A percentile compares a stretch with the other conserved stretches of the same genome.
Conservation (phyloP, 2,797 vertebrate species). For the Trachurus trachurus region DNA sequence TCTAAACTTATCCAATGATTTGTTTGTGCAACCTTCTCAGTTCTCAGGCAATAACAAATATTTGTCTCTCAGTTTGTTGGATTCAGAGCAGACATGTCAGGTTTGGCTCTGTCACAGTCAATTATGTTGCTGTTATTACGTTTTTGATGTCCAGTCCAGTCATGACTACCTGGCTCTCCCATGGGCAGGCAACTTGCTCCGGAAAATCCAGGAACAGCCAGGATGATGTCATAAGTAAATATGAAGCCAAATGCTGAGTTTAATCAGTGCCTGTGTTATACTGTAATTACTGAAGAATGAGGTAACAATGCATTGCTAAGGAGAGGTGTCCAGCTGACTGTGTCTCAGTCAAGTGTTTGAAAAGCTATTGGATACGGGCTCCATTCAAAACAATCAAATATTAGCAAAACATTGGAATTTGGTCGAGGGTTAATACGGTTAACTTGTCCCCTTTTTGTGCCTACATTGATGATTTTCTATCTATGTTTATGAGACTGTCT, state of each 20-base stretch:
- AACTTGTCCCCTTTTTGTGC: conserved; percentile 1
- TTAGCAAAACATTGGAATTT: neutral
- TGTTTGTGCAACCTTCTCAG: neutral
- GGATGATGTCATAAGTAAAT: conserved; percentile 57
- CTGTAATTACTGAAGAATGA: conserved; percentile 42
- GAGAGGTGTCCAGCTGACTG: conserved; percentile 8
- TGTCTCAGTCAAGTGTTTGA: conserved; percentile 17
- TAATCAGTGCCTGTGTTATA: conserved; percentile 67
- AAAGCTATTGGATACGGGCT: neutral
- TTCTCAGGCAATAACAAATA: conserved; percentile 1
- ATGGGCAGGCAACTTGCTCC: conserved; percentile 46
- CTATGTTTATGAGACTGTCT: conserved; percentile 28
- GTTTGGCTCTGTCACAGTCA: conserved; percentile 48
- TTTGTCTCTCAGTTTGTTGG: neutral
- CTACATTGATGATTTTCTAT: conserved; percentile 1
- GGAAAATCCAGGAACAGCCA: conserved; percentile 52
- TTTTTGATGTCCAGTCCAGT: conserved; percentile 64
- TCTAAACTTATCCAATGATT: neutral
- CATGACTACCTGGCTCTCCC: conserved; percentile 78
- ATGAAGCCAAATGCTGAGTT: conserved; percentile 63
- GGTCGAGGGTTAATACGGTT: neutral
- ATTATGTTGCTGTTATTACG: conserved; percentile 63
- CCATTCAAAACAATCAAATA: conserved; percentile 17
- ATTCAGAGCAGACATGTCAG: conserved; percentile 10
- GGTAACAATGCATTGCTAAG: conserved; percentile 42